Evolutionary conservation across 2,797 vertebrate species (phyloP).

Genomic region (Hydrolagus colliei): DNA sequence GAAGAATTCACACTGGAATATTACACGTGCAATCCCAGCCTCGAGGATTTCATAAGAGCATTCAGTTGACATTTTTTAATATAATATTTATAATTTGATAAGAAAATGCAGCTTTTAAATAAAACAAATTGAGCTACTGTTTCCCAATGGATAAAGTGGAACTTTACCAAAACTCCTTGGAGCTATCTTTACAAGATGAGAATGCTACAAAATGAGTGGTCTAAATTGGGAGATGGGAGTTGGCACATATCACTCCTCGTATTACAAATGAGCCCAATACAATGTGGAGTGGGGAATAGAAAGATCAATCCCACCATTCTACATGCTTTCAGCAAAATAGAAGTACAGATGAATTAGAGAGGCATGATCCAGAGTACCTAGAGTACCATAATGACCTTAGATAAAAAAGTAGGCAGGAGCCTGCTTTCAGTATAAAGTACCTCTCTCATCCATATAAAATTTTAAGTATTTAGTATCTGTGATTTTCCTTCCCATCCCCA

Average conservation of each 20-base stretch:
- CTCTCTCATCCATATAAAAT: too few species aligned
- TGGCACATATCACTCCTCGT: too few species aligned
- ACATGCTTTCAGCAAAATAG: too few species aligned
- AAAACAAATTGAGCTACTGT: background rate
- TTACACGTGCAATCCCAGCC: too few species aligned
- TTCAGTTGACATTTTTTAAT: background rate
- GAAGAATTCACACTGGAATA: background rate
- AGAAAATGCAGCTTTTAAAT: background rate
- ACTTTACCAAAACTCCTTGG: background rate
- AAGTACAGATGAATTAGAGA: background rate
- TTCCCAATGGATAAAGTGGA: background rate
- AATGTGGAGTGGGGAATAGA: too few species aligned
- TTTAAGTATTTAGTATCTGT: too few species aligned
- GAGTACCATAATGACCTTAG: background rate
- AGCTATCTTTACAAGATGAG: background rate
- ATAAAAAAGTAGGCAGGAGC: background rate
- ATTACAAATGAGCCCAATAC: too few species aligned
- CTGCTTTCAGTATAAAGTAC: background rate
- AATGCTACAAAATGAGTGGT: too few species aligned
- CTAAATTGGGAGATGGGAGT: too few species aligned
- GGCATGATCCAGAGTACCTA: background rate
- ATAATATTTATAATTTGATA: too few species aligned
- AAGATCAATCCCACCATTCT: too few species aligned
- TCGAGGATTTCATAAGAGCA: background rate
- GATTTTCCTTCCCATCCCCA: too few species aligned